phyloP scores from a whole-genome alignment of 2,888 invertebrate genomes.

The Dolomedes plantarius region DNA sequence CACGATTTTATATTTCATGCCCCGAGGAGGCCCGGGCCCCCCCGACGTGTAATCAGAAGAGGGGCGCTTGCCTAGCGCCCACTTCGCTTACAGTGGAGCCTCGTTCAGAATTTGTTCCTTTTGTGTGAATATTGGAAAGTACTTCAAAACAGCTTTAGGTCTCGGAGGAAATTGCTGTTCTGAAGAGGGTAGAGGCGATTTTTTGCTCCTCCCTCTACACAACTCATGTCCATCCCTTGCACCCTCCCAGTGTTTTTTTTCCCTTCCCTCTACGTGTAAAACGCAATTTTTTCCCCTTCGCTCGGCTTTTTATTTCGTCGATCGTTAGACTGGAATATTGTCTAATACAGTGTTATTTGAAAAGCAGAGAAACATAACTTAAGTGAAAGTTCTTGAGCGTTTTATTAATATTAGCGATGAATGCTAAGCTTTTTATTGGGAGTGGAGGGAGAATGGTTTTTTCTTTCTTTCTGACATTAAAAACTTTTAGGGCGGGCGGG shows the following conservation, averaged over 20 bases:
- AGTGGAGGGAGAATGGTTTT: too few species aligned
- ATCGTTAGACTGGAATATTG: background rate
- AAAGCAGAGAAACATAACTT: slow-evolving; percentile 26
- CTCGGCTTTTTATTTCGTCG: background rate
- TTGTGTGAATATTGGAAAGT: slow-evolving; percentile 71
- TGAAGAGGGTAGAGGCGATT: slow-evolving; percentile 58
- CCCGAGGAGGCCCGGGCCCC: background rate
- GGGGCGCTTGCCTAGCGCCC: slow-evolving; percentile 42
- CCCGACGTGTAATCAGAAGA: slow-evolving; percentile 49
- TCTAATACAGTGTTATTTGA: slow-evolving; percentile 41
- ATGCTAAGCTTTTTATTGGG: background rate
- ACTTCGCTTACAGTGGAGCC: slow-evolving; percentile 20
- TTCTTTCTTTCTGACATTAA: background rate
- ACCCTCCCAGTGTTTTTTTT: slow-evolving; percentile 23
- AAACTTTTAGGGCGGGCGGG: background rate
- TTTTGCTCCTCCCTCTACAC: background rate
- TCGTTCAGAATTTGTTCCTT: slow-evolving; percentile 63
- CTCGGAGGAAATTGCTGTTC: slow-evolving; percentile 68
- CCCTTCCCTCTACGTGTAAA: too few species aligned
- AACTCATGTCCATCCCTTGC: background rate
- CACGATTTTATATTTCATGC: slow-evolving; percentile 56
- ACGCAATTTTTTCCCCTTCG: slow-evolving; percentile 19
- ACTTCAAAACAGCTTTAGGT: slow-evolving; percentile 70
- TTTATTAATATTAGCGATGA: slow-evolving; percentile 13
- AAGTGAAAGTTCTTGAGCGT: background rate